phyloP scores from a whole-genome alignment of 2,888 invertebrate species.

The Schrankia costaestrigalis region DNA sequence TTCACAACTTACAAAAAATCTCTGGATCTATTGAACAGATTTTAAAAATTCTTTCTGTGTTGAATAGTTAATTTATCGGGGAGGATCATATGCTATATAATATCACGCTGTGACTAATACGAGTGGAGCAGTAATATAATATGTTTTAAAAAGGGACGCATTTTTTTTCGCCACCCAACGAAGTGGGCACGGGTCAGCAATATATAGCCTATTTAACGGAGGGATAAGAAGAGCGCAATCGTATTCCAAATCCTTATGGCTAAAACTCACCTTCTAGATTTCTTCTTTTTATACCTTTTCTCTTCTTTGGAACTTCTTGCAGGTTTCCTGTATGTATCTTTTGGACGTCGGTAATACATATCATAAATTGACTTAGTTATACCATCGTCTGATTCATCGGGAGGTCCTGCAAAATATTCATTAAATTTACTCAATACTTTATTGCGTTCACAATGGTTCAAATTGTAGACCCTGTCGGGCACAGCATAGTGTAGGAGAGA shows the following conservation, averaged over 20 bases:
- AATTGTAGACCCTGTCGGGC: no score
- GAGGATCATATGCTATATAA: no score
- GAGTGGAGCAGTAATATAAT: no score
- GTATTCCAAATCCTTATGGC: not conserved
- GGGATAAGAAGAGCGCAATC: not conserved
- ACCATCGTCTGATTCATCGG: constrained; percentile 53
- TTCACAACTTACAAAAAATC: no score
- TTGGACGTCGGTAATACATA: constrained; percentile 65
- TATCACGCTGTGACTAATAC: no score
- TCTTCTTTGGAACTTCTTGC: constrained; percentile 19
- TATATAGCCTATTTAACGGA: not conserved
- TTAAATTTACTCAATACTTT: not conserved
- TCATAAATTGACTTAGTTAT: constrained; percentile 69
- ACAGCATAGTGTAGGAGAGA: no score
- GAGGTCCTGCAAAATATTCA: constrained; percentile 21
- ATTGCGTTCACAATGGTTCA: not conserved
- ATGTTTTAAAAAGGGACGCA: no score
- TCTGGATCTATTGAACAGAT: no score
- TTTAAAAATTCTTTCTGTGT: no score
- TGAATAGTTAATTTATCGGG: no score
- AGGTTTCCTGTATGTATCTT: constrained; percentile 2
- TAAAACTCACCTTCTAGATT: constrained; percentile 15
- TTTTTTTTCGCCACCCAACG: no score
- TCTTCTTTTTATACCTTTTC: constrained; percentile 13
- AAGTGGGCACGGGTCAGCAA: no score